A percentile compares a stretch with the other conserved stretches of the same genome.
Conservation (phyloP, 2,113 vertebrate species). For the Hiodon alosoides region DNA sequence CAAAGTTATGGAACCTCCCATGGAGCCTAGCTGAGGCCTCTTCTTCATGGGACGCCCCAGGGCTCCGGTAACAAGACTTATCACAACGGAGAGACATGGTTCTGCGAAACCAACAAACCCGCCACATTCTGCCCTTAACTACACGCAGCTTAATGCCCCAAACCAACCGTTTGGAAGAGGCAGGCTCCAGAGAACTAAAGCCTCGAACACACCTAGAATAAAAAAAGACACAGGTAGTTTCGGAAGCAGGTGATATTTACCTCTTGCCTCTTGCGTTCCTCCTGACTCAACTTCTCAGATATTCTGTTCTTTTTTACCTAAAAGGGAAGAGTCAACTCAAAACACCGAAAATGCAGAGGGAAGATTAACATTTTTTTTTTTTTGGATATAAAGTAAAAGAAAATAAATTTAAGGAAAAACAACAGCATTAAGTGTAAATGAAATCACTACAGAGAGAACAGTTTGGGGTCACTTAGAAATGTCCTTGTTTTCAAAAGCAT, state of each 20-base stretch:
- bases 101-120: no score
- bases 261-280: slow-evolving; percentile 92
- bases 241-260: slow-evolving; percentile 53
- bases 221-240: background rate
- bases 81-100: background rate
- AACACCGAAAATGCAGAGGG: background rate
- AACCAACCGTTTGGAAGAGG: background rate
- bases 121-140: no score
- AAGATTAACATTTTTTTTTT: background rate
- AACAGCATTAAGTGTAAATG: background rate
- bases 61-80: background rate
- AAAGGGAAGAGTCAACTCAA: slow-evolving; percentile 13
- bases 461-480: no score
- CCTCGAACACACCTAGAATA: background rate
- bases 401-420: slow-evolving; percentile 5
- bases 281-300: slow-evolving; percentile 70
- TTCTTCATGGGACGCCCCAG: background rate
- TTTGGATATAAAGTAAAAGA: no score
- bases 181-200: slow-evolving; percentile 1
- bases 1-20: slow-evolving; percentile 11
- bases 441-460: no score
- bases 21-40: background rate
- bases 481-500: no score
- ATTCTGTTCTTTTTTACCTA: slow-evolving; percentile 87
- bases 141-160: no score